phyloP scores from a whole-genome alignment of 2,797 vertebrate species.

The Rhinella marina region DNA sequence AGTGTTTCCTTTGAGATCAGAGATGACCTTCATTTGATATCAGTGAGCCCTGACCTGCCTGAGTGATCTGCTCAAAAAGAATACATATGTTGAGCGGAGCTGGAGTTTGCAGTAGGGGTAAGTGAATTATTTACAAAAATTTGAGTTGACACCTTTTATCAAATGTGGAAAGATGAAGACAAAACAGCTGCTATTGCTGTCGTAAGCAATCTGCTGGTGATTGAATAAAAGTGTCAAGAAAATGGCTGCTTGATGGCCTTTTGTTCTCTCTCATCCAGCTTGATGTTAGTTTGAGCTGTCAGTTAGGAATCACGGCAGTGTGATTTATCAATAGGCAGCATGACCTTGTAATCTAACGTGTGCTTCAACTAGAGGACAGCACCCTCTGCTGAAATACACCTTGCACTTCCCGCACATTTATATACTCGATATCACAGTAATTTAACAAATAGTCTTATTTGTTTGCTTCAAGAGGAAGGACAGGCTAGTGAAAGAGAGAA shows the following conservation, averaged over 20 bases:
- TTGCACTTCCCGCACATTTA: constrained; percentile 52
- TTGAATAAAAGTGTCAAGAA: constrained; percentile 99
- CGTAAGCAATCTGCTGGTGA: constrained; percentile 99
- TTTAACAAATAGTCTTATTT: constrained; percentile 41
- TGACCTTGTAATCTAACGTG: constrained; percentile 90
- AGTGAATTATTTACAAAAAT: constrained; percentile 99
- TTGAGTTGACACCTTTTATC: constrained; percentile 99
- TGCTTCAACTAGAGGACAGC: constrained; percentile 77
- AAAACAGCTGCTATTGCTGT: constrained; percentile 99
- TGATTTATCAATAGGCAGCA: constrained; percentile 99
- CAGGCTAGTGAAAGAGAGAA: constrained; percentile 19
- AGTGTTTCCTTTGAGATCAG: constrained; percentile 82
- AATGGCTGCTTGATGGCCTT: constrained; percentile 99
- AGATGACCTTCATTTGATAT: constrained; percentile 96
- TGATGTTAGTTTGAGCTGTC: constrained; percentile 99
- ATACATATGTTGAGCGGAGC: constrained; percentile 94
- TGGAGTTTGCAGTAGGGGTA: constrained; percentile 88
- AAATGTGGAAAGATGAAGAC: constrained; percentile 99
- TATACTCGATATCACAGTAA: constrained; percentile 38
- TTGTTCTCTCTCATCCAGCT: constrained; percentile 99
- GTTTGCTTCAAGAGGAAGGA: constrained; percentile 37
- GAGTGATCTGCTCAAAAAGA: constrained; percentile 91
- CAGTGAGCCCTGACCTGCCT: constrained; percentile 97
- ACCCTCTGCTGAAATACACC: constrained; percentile 75
- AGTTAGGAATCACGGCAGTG: constrained; percentile 99